Base-by-base conservation (phyloP, 2,113 vertebrate genomes). In the Sebastes schlegelii region DNA sequence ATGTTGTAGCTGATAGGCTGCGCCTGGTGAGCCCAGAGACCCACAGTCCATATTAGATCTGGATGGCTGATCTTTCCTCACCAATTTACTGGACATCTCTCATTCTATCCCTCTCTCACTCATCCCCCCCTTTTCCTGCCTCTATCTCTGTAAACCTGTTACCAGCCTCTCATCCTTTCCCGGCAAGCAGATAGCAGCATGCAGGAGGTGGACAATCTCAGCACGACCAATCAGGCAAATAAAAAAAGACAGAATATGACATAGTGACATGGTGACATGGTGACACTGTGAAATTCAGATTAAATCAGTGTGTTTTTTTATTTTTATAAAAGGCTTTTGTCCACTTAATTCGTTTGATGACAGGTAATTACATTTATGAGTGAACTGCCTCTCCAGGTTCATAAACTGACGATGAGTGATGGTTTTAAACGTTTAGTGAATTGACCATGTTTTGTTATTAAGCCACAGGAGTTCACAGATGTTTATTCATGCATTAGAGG, bases 1-100 rank as follows among this genome's bases (percentile, higher is more conserved):
- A 58, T 80, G 68, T 67, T 66, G 60, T 40, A 78, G 64, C 64
- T 86, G 85, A 84, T 79, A 68, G 62, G 66, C 77, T 63, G 74
- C 4, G 69, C 63, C 66, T 54, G 74, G 62, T 85, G 77, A 82
- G 65, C 57, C 64, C 60, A 12, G 64, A 74, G 66, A 78, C 73
- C 72, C 62, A 70, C n/a, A 70, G 79, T 51, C 54, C 49, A 3
- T 72, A 87, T 84, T 80, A 81, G 80, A 79, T 87, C 62, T 63
- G 85, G 64, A 66, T 70, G 85, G 65, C 34, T 88, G 82, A 74
- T 77, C 71, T 51, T 34, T 88, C 55, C 58, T 61, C 65, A 55
- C 80, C 82, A 83, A 87, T 88, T 84, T 85, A 63, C 43, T 80
- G 55, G 70, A 71, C 74, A 79, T 71, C 17, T 62, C 62, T 79